phyloP scores from a whole-genome alignment of 2,113 vertebrate genomes.

The Dromas ardeola region DNA sequence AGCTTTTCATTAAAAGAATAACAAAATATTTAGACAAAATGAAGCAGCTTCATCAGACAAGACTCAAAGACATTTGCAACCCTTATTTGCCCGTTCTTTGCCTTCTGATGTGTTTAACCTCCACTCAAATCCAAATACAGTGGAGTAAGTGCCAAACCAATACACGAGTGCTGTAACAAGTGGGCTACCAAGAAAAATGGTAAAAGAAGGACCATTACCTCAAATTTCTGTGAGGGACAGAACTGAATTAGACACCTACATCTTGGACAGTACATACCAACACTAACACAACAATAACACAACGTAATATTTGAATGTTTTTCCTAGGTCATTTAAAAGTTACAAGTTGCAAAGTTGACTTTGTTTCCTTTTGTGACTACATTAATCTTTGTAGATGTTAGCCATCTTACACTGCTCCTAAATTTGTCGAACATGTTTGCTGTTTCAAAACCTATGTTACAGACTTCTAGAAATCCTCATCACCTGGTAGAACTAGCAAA shows the following conservation, averaged over 20 bases:
- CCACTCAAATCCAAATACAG: not conserved
- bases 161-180: rapidly evolving
- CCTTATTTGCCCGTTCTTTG: not conserved
- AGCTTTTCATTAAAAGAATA: not conserved
- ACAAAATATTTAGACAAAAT: not conserved
- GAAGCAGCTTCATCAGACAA: not conserved
- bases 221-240: not conserved
- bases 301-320: not conserved
- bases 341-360: not conserved
- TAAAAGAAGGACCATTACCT: not conserved
- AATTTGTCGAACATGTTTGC: not conserved
- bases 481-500: not conserved
- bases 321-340: not conserved
- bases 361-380: not conserved
- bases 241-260: not conserved
- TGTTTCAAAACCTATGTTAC: not conserved
- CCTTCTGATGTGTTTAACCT: not conserved
- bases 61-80: not conserved
- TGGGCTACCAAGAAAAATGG: not conserved
- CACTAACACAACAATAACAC: not conserved
- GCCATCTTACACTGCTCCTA: not conserved
- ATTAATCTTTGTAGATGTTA: not conserved
- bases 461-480: not conserved
- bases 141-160: not conserved
- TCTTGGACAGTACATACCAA: not conserved